phyloP scores from a whole-genome alignment of 2,113 vertebrate genomes.

The Rhinoderma darwinii region DNA sequence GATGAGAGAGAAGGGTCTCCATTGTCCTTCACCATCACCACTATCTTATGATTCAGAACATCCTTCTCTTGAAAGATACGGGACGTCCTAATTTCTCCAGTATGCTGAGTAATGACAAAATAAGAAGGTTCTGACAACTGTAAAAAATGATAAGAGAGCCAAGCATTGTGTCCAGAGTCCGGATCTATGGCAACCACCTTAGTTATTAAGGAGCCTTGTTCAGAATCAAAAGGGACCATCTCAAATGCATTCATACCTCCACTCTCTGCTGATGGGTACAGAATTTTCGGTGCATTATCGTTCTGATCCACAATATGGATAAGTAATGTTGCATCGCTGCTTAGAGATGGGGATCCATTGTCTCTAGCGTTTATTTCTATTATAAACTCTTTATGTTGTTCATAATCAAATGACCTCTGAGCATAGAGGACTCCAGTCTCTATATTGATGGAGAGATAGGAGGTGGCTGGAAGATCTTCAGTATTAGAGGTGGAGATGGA shows the following conservation, averaged over 20 bases:
- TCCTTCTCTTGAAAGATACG: constrained; percentile 60
- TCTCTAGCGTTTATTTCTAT: constrained; percentile 67
- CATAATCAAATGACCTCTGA: constrained; percentile 66
- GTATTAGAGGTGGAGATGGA: constrained; percentile 43
- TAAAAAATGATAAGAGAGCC: constrained; percentile 68
- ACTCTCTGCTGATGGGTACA: constrained; percentile 56
- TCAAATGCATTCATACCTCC: constrained; percentile 63
- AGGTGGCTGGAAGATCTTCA: not conserved
- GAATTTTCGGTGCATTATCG: constrained; percentile 69
- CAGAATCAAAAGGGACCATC: constrained; percentile 67
- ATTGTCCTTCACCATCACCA: constrained; percentile 64
- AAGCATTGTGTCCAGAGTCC: constrained; percentile 72
- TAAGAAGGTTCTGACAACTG: constrained; percentile 61
- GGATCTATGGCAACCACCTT: constrained; percentile 72
- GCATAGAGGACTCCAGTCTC: constrained; percentile 65
- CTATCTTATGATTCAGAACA: constrained; percentile 38
- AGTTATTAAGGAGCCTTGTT: constrained; percentile 69
- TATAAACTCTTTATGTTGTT: constrained; percentile 60
- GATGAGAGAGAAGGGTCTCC: constrained; percentile 61
- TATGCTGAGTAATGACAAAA: constrained; percentile 56
- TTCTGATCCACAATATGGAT: constrained; percentile 69
- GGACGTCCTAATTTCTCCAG: constrained; percentile 52
- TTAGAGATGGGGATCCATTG: constrained; percentile 27
- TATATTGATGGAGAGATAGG: constrained; percentile 51
- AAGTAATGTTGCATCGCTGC: not conserved